These are phyloP conservation scores for Dolichopus griseipennis DNA, from an alignment of 2,888 invertebrate species.

Conservation along the genomic window DNA sequence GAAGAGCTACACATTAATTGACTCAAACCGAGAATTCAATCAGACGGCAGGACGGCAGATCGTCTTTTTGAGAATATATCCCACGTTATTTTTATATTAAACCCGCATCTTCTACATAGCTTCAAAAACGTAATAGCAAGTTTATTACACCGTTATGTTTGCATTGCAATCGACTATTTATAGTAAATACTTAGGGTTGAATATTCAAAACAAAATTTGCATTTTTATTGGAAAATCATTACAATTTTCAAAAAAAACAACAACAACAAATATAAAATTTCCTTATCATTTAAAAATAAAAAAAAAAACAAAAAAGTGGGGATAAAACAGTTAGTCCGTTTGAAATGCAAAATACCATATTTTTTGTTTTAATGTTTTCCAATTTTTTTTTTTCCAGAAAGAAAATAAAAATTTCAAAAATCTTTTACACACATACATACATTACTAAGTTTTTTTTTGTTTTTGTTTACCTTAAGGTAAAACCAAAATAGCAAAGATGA, in stretches of 20 bases:
- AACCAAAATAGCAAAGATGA: not conserved
- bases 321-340: not conserved
- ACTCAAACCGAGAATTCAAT: no score
- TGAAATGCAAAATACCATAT: slow-evolving; percentile 3
- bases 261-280: not conserved
- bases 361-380: no score
- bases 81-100: no score
- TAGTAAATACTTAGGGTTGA: not conserved
- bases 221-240: not conserved
- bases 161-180: no score
- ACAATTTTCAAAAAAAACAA: not conserved
- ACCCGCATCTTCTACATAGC: no score
- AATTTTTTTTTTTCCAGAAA: not conserved
- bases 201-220: not conserved
- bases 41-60: no score
- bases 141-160: no score
- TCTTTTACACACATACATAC: no score
- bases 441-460: not conserved
- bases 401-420: no score
- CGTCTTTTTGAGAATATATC: no score
- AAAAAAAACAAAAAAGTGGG: not conserved
- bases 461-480: not conserved
- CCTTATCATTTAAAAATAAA: not conserved
- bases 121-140: no score
- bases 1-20: no score